phyloP scores from a whole-genome alignment of 2,888 invertebrate species.

The Ametastegia equiseti region DNA sequence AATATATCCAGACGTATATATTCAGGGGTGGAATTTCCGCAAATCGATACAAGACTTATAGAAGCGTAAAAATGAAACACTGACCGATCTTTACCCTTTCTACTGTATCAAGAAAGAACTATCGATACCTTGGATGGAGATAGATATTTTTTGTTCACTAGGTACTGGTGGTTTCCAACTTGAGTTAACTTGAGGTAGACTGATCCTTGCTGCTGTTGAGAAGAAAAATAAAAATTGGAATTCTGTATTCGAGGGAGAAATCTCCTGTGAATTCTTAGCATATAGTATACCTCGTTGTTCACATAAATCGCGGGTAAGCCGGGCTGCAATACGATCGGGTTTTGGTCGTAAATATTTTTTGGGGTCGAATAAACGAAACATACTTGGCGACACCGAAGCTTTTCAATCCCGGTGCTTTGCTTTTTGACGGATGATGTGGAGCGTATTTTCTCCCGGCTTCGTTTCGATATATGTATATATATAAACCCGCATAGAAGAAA shows the following conservation, averaged over 20 bases:
- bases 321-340: constrained; percentile 29
- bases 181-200: no score
- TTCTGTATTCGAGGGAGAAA: constrained; percentile 3
- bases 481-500: no score
- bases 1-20: no score
- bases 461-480: neutral
- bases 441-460: neutral
- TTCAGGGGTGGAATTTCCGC: no score
- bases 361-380: constrained; percentile 30
- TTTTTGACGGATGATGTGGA: constrained; percentile 1
- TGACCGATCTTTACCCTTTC: no score
- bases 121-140: no score
- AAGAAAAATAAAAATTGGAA: neutral
- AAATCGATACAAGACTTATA: no score
- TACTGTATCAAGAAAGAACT: no score
- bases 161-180: no score
- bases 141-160: no score
- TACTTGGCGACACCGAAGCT: constrained; percentile 11
- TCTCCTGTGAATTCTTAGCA: constrained; percentile 20
- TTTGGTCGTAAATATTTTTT: constrained; percentile 34
- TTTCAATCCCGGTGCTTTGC: constrained; percentile 21
- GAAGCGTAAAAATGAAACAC: no score
- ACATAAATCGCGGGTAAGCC: constrained; percentile 37
- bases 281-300: constrained; percentile 27
- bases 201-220: no score